phyloP scores from a whole-genome alignment of 2,113 vertebrate species.

The Lepisosteus oculatus region DNA sequence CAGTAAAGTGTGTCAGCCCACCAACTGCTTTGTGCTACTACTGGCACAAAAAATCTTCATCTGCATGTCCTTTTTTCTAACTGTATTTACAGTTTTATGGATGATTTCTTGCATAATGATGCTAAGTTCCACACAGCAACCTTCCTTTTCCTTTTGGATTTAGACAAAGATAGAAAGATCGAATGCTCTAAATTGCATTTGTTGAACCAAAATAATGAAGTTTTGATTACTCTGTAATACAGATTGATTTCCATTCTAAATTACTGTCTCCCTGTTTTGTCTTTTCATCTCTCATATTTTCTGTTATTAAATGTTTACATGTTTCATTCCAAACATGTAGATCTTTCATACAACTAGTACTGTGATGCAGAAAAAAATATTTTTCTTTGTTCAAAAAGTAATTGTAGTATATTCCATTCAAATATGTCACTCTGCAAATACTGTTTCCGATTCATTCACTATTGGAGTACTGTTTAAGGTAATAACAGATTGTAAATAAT shows the following conservation, averaged over 20 bases:
- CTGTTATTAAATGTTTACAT: too few species aligned
- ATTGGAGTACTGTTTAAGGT: background rate
- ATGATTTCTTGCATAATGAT: constrained; percentile 14
- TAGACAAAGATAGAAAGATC: constrained; percentile 9
- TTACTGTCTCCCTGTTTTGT: background rate
- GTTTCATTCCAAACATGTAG: too few species aligned
- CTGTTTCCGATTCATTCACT: background rate
- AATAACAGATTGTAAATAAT: background rate
- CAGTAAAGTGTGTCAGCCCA: too few species aligned
- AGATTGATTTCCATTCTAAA: background rate
- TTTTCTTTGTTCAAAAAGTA: too few species aligned
- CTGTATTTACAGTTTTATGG: constrained; percentile 21
- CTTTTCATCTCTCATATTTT: background rate
- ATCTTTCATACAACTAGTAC: too few species aligned
- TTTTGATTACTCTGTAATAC: background rate
- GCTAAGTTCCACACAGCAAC: constrained; percentile 17
- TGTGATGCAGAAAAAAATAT: background rate
- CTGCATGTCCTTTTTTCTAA: constrained; percentile 11
- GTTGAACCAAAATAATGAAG: background rate
- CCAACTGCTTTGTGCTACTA: too few species aligned
- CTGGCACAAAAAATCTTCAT: background rate
- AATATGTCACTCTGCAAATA: too few species aligned
- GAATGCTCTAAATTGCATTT: background rate
- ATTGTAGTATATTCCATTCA: too few species aligned
- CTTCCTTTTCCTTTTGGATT: constrained; percentile 16